Conservation (phyloP, 2,888 invertebrate species). For the Cosmia pyralina region DNA sequence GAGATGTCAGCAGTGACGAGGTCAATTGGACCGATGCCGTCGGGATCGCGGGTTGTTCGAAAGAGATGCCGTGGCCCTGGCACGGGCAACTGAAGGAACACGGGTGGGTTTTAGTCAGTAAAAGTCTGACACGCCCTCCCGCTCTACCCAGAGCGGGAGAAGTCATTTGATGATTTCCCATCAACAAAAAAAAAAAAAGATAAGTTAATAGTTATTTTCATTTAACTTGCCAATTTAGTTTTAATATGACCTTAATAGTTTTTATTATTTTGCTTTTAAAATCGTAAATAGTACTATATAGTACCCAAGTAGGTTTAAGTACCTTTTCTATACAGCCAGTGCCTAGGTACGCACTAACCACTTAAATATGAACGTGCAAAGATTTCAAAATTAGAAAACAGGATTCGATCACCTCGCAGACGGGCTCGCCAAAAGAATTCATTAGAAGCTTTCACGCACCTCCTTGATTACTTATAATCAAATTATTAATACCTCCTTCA, state of each 20-base stretch:
- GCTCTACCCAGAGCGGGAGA: no score
- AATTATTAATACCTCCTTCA: conserved; percentile 43
- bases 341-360: neutral
- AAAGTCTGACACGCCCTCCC: no score
- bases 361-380: conserved; percentile 35
- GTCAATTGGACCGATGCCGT: no score
- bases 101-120: no score
- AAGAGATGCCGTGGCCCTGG: no score
- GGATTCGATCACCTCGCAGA: neutral
- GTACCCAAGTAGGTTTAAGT: neutral
- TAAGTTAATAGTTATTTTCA: no score
- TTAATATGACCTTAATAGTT: no score
- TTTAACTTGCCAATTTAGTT: neutral
- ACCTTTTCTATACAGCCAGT: neutral
- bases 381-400: conserved; percentile 25
- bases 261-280: neutral
- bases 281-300: neutral
- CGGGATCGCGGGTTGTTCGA: no score
- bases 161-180: no score
- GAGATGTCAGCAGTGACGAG: no score
- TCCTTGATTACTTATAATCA: conserved; percentile 39
- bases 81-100: no score
- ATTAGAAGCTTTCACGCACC: conserved; percentile 18
- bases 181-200: no score
- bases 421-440: conserved; percentile 40